Percentiles rank a stretch among this genome's conserved stretches.
Evolutionary conservation across 2,797 vertebrate species (phyloP).

Genomic region (Enteromius trimaculatus): DNA sequence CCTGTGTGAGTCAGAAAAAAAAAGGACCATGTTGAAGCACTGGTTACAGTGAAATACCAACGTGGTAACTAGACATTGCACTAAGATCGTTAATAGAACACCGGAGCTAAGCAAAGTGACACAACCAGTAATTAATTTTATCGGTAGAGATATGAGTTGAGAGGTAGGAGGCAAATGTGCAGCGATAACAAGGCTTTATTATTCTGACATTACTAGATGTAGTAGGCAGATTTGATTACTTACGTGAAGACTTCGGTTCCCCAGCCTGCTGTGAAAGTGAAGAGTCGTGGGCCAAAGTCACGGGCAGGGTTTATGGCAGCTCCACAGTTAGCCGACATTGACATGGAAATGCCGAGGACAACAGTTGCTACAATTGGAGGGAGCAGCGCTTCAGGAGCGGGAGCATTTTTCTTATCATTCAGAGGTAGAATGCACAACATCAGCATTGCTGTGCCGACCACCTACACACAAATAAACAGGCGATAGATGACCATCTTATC

Average conservation of each 20-base stretch:
- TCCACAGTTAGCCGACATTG: conserved; percentile 83
- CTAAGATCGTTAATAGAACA: not conserved
- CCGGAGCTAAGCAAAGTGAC: not conserved
- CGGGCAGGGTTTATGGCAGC: conserved; percentile 87
- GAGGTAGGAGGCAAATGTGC: not conserved
- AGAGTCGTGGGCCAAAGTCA: conserved; percentile 87
- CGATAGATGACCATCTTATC: not conserved
- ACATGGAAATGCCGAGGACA: conserved; percentile 79
- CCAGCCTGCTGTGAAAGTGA: conserved; percentile 86
- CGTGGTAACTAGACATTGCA: not conserved
- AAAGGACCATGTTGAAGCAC: not conserved
- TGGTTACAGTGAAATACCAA: not conserved
- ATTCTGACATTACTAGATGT: not conserved
- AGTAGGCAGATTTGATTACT: conserved; percentile 55
- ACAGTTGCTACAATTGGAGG: conserved; percentile 77
- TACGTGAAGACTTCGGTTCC: conserved; percentile 88
- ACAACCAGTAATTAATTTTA: not conserved
- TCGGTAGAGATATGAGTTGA: not conserved
- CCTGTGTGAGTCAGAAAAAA: conserved; percentile 61
- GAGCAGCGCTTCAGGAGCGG: conserved; percentile 76
- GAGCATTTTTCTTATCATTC: conserved; percentile 77
- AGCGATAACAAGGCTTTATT: not conserved
- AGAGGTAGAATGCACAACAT: conserved; percentile 79
- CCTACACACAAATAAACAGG: conserved; percentile 64
- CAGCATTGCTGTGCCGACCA: conserved; percentile 82